phyloP scores from a whole-genome alignment of 1,140 invertebrate species.

The Venustaconcha ellipsiformis region DNA sequence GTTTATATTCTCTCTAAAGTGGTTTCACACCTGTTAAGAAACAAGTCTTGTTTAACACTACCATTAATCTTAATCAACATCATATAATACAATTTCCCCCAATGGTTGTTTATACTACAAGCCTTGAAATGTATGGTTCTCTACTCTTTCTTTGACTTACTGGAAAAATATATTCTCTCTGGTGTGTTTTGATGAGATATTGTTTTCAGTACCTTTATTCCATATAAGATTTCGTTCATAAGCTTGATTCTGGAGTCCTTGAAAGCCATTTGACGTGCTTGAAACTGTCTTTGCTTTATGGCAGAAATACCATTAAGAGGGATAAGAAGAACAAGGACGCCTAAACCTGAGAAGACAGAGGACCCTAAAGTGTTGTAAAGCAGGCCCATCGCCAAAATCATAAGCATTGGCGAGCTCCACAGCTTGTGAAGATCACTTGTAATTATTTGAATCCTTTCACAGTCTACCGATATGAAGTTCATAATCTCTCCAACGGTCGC shows the following conservation, averaged over 20 bases:
- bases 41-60: no score
- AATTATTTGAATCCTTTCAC: constrained; percentile 46
- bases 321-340: constrained; percentile 67
- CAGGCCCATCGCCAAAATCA: constrained; percentile 86
- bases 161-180: no score
- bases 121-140: no score
- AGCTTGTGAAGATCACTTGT: constrained; percentile 88
- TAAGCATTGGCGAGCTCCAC: constrained; percentile 95
- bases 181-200: not conserved
- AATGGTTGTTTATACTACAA: no score
- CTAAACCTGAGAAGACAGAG: constrained; percentile 66
- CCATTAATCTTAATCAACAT: no score
- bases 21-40: no score
- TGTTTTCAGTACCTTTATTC: constrained; percentile 72
- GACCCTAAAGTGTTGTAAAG: constrained; percentile 81
- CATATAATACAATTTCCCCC: no score
- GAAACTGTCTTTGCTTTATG: constrained; percentile 77
- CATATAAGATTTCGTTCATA: constrained; percentile 69
- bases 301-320: constrained; percentile 88
- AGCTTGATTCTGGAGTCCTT: constrained; percentile 74
- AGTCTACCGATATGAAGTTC: constrained; percentile 73
- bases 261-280: constrained; percentile 69
- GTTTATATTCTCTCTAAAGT: no score
- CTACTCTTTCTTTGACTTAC: no score
- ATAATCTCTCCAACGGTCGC: constrained; percentile 74